Base-by-base conservation (phyloP, 1,140 invertebrate genomes). In the Halesus radiatus region DNA sequence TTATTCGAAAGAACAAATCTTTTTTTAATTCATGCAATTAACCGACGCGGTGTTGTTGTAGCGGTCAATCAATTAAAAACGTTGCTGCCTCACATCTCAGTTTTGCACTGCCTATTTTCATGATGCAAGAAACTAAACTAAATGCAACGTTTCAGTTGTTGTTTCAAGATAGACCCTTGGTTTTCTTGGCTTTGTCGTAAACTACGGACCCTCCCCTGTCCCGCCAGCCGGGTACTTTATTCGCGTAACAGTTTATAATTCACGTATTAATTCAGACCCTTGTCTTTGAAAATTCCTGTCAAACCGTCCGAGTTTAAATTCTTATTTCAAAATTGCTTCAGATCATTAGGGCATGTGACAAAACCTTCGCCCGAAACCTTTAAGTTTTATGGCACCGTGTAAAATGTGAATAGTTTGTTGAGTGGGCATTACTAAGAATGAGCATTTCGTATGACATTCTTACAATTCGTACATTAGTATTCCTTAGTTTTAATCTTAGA, bases 211-310 rank as follows among this genome's bases (percentile, higher is more conserved):
- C 37, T 45, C 10, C 37, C 37, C 37, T 10, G 1, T 45, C 10
- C 10, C 32, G 4, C 7, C 32, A 4, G 32, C 32, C 32, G 16
- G n/a, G 5, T 56, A 8, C n/a, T 56, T 56, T 20, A 22, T 8
- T 22, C 10, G 10, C 3, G n/a, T 56, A 56, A 22, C 54, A 56
- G n/a, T 22, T 56, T 64, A 5, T 64, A 16, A 64, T 29, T 64
- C 13, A 64, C 60, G 60, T 64, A 64, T 64, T 64, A 64, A 64
- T 64, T 64, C 23, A 22, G 23, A 64, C 60, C 15, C 23, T 29
- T 29, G 15, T 62, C 60, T 64, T n/a, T 56, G 6, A 6, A 56
- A 56, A 22, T 56, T 22, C n/a, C 62, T 29, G 16, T 66, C 13
- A 45, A 66, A 66, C 62, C 32, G 3, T 66, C 8, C 23, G n/a